Evolutionary conservation across 2,113 vertebrate genomes (phyloP).

Genomic region (Amphiprion ocellaris): DNA sequence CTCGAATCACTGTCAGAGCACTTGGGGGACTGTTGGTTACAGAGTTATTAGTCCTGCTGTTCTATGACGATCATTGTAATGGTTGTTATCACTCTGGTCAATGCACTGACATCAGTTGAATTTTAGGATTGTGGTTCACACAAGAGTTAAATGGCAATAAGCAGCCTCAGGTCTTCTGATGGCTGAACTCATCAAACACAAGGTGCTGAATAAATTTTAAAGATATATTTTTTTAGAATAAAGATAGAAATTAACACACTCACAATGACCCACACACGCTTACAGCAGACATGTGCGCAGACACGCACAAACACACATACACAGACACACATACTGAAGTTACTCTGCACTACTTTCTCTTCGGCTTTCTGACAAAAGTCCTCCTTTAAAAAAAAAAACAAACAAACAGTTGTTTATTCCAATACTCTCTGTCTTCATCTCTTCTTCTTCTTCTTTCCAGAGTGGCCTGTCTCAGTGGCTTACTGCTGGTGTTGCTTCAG

Average conservation of each 20-base stretch:
- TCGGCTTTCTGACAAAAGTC: constrained; percentile 52
- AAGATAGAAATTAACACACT: constrained; percentile 59
- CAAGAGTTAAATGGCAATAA: constrained; percentile 61
- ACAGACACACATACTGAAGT: constrained; percentile 27
- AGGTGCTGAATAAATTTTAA: constrained; percentile 61
- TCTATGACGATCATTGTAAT: constrained; percentile 70
- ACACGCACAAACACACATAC: constrained; percentile 1
- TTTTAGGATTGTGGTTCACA: constrained; percentile 74
- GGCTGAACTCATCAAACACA: constrained; percentile 62
- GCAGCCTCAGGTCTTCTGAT: constrained; percentile 30
- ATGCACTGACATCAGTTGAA: constrained; percentile 77
- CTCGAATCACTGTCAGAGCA: constrained; percentile 59
- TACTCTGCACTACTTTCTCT: constrained; percentile 40
- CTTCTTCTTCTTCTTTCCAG: constrained; percentile 45
- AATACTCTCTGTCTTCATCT: constrained; percentile 52
- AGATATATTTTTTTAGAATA: constrained; percentile 54
- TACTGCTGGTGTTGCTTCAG: constrained; percentile 84
- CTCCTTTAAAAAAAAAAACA: constrained; percentile 27
- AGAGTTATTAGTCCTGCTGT: constrained; percentile 57
- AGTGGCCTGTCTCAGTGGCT: constrained; percentile 55
- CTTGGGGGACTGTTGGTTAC: constrained; percentile 44
- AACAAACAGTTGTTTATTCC: constrained; percentile 42
- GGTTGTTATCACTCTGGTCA: constrained; percentile 66
- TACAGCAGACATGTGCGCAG: constrained; percentile 26
- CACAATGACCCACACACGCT: constrained; percentile 43